Conservation (phyloP, 2,888 invertebrate species). For the Crematogaster levior region DNA sequence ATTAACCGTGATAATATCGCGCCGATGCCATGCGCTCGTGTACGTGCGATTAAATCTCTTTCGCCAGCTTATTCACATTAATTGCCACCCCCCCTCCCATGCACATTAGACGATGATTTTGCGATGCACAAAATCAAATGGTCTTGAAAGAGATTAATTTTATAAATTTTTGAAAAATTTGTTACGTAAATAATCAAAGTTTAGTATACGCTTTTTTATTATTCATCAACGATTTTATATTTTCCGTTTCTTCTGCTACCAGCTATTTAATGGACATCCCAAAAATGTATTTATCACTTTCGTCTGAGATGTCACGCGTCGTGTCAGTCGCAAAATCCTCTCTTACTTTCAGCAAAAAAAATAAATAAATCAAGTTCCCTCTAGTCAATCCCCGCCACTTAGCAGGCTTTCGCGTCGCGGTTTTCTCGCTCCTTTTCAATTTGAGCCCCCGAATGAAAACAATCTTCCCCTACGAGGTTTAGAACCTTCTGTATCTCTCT, state of each 20-base stretch:
- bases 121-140: not conserved
- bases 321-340: constrained; percentile 19
- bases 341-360: constrained; percentile 30
- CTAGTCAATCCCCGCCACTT: constrained; percentile 72
- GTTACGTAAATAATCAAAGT: not conserved
- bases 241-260: not conserved
- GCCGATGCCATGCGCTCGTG: constrained; percentile 34
- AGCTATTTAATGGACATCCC: not conserved
- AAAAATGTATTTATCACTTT: constrained; percentile 36
- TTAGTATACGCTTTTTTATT: not conserved
- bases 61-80: constrained; percentile 38
- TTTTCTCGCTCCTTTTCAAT: constrained; percentile 80
- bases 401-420: constrained; percentile 72
- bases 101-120: not conserved
- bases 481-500: constrained; percentile 63
- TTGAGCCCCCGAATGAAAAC: constrained; percentile 81
- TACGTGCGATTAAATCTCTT: constrained; percentile 48
- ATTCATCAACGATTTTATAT: not conserved
- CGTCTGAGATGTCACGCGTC: constrained; percentile 13
- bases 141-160: not conserved
- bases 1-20: constrained; percentile 62
- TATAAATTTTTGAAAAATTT: not conserved
- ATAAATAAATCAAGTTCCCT: constrained; percentile 71
- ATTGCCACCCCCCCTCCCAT: constrained; percentile 11
- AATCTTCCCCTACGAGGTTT: constrained; percentile 80